Evolutionary conservation across 53 echinoderm and acorn worm genomes (phyloP), one percentile per base, ranked within the genome.

Genomic region (Stichopus horrens): DNA sequence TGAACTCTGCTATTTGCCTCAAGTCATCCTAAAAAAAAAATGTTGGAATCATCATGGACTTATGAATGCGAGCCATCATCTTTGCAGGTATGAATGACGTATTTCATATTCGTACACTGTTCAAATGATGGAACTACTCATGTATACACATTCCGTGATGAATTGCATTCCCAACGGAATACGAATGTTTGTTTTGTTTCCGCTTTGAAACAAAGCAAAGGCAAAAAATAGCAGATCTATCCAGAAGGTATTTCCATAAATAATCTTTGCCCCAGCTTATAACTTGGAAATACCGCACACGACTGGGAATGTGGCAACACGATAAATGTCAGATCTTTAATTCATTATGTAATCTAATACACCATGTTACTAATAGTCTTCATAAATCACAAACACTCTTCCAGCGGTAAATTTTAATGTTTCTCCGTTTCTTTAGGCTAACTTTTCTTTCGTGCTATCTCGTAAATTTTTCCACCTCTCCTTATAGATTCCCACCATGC

Each of bases 281-380:
- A 63, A 63, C 10, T 63, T 16, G 16, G 10, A 13, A 16, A 6
- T n/a, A 7, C 71, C 18, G 6, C 19, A 71, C 14, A 71, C 71
- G 7, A n/a, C 18, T 71, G 18, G 19, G 71, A 71, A 71, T 71
- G 16, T 71, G 71, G 71, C 71, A 13, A 71, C 18, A 71, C 71
- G 71, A 71, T 71, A 71, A 71, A 71, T 20, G 71, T 71, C 71
- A 18, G n/a, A 71, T 71, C n/a, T 71, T 71, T 71, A 71, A 71
- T 71, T 71, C 71, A 71, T 71, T 71, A 71, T 13, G 71, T 71
- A 71, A 71, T 18, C 71, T 18, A 20, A 71, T 71, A 71, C 71
- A 63, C 10, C 37, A 63, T 10, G 16, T 63, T 63, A 10, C 16
- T 16, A 63, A 63, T 16, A 63, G 10, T 16, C 10, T 10, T 16